Evolutionary conservation across 2,113 vertebrate genomes (phyloP).

Genomic region (Oceanites oceanicus): DNA sequence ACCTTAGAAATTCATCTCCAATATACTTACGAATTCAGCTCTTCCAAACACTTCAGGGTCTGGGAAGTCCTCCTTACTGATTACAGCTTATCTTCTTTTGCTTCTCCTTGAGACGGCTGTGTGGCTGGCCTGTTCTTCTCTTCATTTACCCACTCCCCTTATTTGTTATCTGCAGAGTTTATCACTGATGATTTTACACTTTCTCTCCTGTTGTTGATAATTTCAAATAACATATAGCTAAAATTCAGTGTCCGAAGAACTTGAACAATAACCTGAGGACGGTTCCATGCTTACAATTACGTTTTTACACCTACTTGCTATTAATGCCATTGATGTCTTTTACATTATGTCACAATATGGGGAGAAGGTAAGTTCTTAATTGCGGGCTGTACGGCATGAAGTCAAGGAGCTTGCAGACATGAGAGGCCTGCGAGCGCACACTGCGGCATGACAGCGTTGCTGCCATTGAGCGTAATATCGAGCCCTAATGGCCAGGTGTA

Average conservation of each 20-base stretch:
- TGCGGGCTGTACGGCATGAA: accelerated
- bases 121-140: not conserved
- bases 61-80: not conserved
- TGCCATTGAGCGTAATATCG: not conserved
- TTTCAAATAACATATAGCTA: not conserved
- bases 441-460: accelerated
- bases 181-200: not conserved
- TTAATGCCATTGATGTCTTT: not conserved
- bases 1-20: not conserved
- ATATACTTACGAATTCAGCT: not conserved
- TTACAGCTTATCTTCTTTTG: not conserved
- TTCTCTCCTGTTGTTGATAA: not conserved
- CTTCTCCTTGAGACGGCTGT: not conserved
- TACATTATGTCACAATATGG: accelerated
- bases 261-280: not conserved
- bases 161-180: not conserved
- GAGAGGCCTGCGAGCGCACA: not conserved
- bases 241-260: not conserved
- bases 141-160: not conserved
- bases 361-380: not conserved
- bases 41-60: not conserved
- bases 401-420: not conserved
- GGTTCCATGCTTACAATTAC: not conserved
- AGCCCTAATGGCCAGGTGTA: not conserved
- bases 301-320: not conserved